phyloP scores from a whole-genome alignment of 1,140 invertebrate species.

The Drosophila kanapiae region DNA sequence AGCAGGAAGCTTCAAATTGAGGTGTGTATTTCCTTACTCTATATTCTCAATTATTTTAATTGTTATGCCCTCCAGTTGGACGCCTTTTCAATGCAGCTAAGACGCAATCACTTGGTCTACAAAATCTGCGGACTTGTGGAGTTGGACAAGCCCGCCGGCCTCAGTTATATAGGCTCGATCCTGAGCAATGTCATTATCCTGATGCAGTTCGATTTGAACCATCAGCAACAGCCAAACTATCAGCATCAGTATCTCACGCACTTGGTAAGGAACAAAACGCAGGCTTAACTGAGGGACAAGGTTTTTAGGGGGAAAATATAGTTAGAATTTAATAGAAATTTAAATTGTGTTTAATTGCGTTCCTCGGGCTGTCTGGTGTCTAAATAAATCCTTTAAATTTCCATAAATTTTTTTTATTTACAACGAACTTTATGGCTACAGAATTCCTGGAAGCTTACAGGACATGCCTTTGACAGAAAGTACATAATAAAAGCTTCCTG shows the following conservation, averaged over 20 bases:
- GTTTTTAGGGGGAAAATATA: neutral
- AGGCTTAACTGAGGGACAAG: neutral
- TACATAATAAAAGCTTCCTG: neutral
- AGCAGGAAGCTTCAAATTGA: conserved; percentile 20
- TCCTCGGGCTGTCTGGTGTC: neutral
- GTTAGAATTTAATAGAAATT: neutral
- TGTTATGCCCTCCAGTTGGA: conserved; percentile 40
- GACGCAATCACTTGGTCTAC: conserved; percentile 46
- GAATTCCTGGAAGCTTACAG: neutral
- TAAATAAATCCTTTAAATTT: neutral
- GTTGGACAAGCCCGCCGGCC: conserved; percentile 49
- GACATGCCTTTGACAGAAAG: too few relatives aligned
- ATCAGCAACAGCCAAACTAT: neutral
- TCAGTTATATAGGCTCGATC: conserved; percentile 47
- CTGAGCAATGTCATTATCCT: conserved; percentile 59
- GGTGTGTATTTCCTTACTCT: conserved; percentile 13
- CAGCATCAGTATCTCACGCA: neutral
- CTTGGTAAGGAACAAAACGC: neutral
- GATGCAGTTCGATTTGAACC: conserved; percentile 66
- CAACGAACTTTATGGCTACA: neutral
- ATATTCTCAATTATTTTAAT: neutral
- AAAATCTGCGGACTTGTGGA: conserved; percentile 45
- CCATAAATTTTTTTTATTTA: neutral
- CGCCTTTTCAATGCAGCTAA: conserved; percentile 33
- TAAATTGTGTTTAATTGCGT: too few relatives aligned